A percentile compares a stretch with the other conserved stretches of the same genome.
phyloP scores from a whole-genome alignment of 1,140 invertebrate species.

The Spodoptera frugiperda region DNA sequence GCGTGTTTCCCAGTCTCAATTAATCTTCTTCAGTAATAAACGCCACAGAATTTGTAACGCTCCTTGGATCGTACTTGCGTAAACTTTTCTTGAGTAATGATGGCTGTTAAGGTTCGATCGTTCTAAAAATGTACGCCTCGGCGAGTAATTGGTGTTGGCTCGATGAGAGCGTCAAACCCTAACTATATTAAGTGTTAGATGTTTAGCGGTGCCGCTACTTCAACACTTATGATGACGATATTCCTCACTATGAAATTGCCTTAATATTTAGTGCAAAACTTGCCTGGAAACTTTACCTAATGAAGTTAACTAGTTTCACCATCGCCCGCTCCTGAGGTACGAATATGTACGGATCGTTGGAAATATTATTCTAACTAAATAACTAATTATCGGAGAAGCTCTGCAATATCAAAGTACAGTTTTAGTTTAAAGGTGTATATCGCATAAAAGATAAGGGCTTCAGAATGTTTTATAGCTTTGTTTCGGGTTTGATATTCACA shows the following conservation, averaged over 20 bases:
- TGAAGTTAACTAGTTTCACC: conserved; percentile 35
- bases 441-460: not conserved
- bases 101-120: conserved; percentile 36
- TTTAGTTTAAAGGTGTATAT: not conserved
- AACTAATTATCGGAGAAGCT: not conserved
- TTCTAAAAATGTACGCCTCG: conserved; percentile 45
- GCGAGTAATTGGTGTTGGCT: conserved; percentile 30
- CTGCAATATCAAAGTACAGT: conserved; percentile 3
- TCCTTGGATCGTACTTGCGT: conserved; percentile 38
- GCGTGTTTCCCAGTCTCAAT: conserved; percentile 40
- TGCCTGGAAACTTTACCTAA: conserved; percentile 35
- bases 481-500: too few species aligned
- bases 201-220: conserved; percentile 12
- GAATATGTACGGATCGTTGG: conserved; percentile 22
- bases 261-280: conserved; percentile 42
- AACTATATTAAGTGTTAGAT: conserved; percentile 19
- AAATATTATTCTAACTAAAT: conserved; percentile 16
- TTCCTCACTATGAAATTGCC: conserved; percentile 21
- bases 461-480: too few species aligned
- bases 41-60: conserved; percentile 49
- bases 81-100: conserved; percentile 53
- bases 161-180: conserved; percentile 5
- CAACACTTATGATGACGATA: conserved; percentile 37
- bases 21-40: conserved; percentile 53
- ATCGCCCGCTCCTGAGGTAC: conserved; percentile 16